Evolutionary conservation across 1,140 invertebrate species (phyloP).

Genomic region (Bombus confusus): DNA sequence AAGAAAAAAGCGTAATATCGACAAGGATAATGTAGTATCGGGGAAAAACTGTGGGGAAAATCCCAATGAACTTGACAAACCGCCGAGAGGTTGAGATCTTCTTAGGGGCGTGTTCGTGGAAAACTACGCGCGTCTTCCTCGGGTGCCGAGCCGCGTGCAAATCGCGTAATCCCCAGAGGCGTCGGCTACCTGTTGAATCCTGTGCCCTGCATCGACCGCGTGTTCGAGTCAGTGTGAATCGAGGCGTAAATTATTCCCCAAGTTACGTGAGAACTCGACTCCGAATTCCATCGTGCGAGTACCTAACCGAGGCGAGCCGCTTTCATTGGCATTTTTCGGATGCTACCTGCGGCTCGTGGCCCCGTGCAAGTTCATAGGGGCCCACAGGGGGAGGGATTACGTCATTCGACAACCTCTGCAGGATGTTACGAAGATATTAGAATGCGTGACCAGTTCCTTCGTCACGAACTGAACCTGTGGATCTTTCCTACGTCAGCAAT

Average conservation of each 20-base stretch:
- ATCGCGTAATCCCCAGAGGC: background rate
- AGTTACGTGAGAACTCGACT: constrained; percentile 50
- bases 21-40: too few relatives aligned
- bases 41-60: too few relatives aligned
- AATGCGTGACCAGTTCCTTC: background rate
- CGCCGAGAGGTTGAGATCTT: constrained; percentile 12
- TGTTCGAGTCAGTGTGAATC: background rate
- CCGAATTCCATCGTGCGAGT: constrained; percentile 22
- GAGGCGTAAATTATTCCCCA: constrained; percentile 37
- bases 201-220: background rate
- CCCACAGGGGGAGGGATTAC: background rate
- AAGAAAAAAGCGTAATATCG: too few relatives aligned
- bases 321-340: background rate
- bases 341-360: background rate
- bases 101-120: constrained; percentile 5
- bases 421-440: background rate
- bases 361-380: too few relatives aligned
- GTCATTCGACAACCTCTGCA: background rate
- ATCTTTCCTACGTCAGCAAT: background rate
- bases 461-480: background rate
- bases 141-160: background rate
- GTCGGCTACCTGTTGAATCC: constrained; percentile 58
- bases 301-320: background rate
- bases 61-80: too few relatives aligned
- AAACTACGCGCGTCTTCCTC: background rate